Percentiles rank a stretch among this genome's conserved stretches.
Evolutionary conservation across 2,888 invertebrate genomes (phyloP).

Genomic region (Chymomyza fuscimana): DNA sequence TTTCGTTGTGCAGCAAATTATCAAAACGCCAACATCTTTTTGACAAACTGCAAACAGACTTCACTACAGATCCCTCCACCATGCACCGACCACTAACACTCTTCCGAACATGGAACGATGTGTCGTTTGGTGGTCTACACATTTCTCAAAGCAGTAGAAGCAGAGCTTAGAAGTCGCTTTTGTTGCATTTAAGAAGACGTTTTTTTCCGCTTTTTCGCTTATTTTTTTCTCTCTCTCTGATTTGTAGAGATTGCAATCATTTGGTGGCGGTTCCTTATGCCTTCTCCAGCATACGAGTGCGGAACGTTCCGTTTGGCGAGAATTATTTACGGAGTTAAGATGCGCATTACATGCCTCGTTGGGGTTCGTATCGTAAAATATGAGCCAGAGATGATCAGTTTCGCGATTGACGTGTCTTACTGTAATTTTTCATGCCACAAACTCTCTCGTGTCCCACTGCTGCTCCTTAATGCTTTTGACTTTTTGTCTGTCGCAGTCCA

Average conservation of each 20-base stretch:
- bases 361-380: conserved; percentile 1
- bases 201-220: conserved; percentile 14
- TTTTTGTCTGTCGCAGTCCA: conserved; percentile 4
- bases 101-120: neutral
- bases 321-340: conserved; percentile 54
- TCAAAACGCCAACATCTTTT: conserved; percentile 68
- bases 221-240: conserved; percentile 39
- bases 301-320: conserved; percentile 5
- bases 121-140: conserved; percentile 1
- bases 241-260: conserved; percentile 72
- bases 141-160: conserved; percentile 13
- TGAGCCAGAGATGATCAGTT: conserved; percentile 48
- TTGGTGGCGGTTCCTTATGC: conserved; percentile 32
- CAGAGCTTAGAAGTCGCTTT: conserved; percentile 38
- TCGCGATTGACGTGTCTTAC: conserved; percentile 72
- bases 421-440: conserved; percentile 73
- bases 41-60: conserved; percentile 44
- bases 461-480: conserved; percentile 12
- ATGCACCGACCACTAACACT: neutral
- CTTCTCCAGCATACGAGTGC: conserved; percentile 19
- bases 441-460: conserved; percentile 46
- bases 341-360: conserved; percentile 66
- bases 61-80: neutral
- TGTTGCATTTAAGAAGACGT: conserved; percentile 50
- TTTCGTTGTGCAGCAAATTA: conserved; percentile 59